Evolutionary conservation across 2,113 vertebrate genomes (phyloP), one percentile per base, ranked within the genome.

Genomic region (Zosterops pallidus): DNA sequence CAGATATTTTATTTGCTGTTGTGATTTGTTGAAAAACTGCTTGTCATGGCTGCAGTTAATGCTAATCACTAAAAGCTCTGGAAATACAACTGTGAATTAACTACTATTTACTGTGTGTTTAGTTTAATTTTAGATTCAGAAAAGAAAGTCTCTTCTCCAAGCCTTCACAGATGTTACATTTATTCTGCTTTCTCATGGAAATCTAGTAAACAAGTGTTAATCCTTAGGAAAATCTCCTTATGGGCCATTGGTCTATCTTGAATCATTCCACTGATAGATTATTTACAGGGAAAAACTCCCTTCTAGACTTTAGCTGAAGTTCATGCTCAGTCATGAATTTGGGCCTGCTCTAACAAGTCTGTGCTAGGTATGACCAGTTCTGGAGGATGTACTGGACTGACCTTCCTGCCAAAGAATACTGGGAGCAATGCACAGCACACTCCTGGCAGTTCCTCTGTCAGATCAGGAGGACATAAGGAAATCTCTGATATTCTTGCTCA

Each of bases 1-100:
- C 39, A 53, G 37, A 92, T 71, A 80, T 87, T 67, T 74, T 93
- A 70, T 62, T 92, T 95, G 47, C 83, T 84, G 28, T 49, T 87
- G 42, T n/a, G n/a, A 5, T 47, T 83, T 87, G 14, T 67, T 41
- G 9, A 90, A 86, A 94, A 96, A 56, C 33, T 74, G 13, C 26
- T 85, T 85, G 12, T 91, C 6, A 4, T 86, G 67, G n/a, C 60
- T 86, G 28, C 16, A 71, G n/a, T 49, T 71, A 87, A 78, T 57
- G 28, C 33, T 47, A 26, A 22, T 80, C 31, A 75, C 89, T 72
- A 55, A 85, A 70, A 76, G 7, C 52, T 82, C 37, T 79, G 31
- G 41, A 80, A 77, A 49, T 47, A 37, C 1, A 5, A 49, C 57
- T 62, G 28, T 80, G 47, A 31, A 50, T 77, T 92, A 41, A 29